phyloP scores from a whole-genome alignment of 2,797 vertebrate species.

The Sebastes goodei region DNA sequence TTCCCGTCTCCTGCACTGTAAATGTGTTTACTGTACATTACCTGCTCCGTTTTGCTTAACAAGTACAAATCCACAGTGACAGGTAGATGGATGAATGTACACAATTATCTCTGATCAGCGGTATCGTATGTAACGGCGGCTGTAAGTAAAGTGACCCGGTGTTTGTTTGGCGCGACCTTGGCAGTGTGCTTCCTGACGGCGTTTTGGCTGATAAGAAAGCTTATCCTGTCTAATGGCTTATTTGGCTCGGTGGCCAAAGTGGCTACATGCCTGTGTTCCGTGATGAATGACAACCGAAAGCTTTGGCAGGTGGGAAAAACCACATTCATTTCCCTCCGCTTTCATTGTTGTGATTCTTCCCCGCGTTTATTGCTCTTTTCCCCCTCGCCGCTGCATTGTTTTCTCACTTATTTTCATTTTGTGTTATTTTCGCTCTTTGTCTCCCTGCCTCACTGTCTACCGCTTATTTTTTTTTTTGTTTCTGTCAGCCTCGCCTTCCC shows the following conservation, averaged over 20 bases:
- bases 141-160: slow-evolving; percentile 29
- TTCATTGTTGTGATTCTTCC: background rate
- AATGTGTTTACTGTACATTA: slow-evolving; percentile 36
- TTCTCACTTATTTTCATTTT: slow-evolving; percentile 51
- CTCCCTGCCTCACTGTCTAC: slow-evolving; percentile 25
- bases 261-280: slow-evolving; percentile 27
- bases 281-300: slow-evolving; percentile 47
- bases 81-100: slow-evolving; percentile 24
- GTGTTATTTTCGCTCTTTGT: slow-evolving; percentile 40
- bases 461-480: slow-evolving; percentile 9
- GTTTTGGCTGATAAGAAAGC: slow-evolving; percentile 48
- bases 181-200: slow-evolving; percentile 29
- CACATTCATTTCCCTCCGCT: slow-evolving; percentile 18
- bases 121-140: background rate
- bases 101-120: slow-evolving; percentile 18
- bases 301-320: slow-evolving; percentile 6
- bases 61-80: slow-evolving; percentile 31
- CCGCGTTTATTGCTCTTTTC: background rate
- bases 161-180: slow-evolving; percentile 49
- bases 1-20: background rate
- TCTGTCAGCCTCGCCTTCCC: slow-evolving; percentile 40
- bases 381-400: slow-evolving; percentile 16
- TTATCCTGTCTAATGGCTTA: slow-evolving; percentile 60
- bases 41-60: background rate
- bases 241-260: slow-evolving; percentile 53